Evolutionary conservation across 2,113 vertebrate genomes (phyloP).

Genomic region (Agapornis roseicollis): DNA sequence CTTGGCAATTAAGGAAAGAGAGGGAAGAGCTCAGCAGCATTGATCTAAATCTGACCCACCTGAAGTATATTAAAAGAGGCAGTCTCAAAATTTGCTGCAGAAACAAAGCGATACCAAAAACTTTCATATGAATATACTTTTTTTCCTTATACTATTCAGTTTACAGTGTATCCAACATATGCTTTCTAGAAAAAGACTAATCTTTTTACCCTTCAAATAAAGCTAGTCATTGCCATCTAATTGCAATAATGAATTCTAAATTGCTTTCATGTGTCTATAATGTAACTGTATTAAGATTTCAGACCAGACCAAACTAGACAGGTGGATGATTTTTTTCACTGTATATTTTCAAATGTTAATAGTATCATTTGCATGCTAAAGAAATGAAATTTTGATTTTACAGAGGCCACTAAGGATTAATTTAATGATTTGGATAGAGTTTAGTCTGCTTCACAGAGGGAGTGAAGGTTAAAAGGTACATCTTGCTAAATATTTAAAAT

Average conservation of each 20-base stretch:
- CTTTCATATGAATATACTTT: not conserved
- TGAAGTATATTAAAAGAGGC: not conserved
- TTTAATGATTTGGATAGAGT: constrained; percentile 70
- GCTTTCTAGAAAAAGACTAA: not conserved
- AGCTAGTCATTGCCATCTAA: not conserved
- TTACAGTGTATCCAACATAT: not conserved
- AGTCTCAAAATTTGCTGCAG: not conserved
- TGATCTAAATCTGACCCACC: not conserved
- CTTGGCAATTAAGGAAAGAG: not conserved
- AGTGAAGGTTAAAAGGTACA: constrained; percentile 75
- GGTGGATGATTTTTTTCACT: constrained; percentile 13
- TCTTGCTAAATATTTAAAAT: constrained; percentile 77
- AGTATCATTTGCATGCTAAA: constrained; percentile 68
- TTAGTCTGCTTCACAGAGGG: constrained; percentile 59
- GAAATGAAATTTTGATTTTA: constrained; percentile 71
- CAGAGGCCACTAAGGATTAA: constrained; percentile 72
- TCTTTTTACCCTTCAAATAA: constrained; percentile 1
- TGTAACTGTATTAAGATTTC: constrained; percentile 6
- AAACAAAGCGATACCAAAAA: not conserved
- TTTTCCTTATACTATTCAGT: not conserved
- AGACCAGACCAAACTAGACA: constrained; percentile 31
- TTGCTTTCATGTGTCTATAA: not conserved
- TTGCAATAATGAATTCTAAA: constrained; percentile 11
- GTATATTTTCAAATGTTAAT: constrained; percentile 65
- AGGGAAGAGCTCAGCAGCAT: not conserved